These are phyloP conservation scores for Martes martes DNA, from an alignment of 2,113 vertebrate genomes.

Conservation along the genomic window DNA sequence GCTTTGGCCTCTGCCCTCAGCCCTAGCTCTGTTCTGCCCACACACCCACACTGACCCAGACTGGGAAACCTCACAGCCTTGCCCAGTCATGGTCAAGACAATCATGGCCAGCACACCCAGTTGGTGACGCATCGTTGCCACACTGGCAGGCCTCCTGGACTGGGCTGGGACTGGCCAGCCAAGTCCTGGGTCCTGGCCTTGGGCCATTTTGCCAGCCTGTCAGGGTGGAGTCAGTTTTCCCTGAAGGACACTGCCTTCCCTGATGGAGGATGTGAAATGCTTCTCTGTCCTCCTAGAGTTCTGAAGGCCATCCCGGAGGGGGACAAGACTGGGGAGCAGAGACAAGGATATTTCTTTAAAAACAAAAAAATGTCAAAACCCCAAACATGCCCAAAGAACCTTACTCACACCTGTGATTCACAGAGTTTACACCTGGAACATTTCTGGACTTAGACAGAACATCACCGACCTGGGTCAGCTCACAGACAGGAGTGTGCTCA, in stretches of 20 bases:
- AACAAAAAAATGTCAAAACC: background rate
- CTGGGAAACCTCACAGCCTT: background rate
- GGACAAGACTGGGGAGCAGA: background rate
- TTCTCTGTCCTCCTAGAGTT: background rate
- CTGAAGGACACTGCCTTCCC: background rate
- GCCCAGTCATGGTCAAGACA: slow-evolving; percentile 10
- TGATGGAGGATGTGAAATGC: background rate
- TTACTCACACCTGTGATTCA: background rate
- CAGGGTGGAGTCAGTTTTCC: slow-evolving; percentile 15
- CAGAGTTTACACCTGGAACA: background rate
- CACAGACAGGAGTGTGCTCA: background rate
- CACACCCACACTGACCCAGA: background rate
- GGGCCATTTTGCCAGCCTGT: background rate
- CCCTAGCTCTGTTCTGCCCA: background rate
- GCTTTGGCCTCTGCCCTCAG: background rate
- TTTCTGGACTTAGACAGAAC: background rate
- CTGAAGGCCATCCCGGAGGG: background rate
- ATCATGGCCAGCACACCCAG: background rate
- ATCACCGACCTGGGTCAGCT: background rate
- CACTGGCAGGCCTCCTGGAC: background rate
- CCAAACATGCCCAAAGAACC: background rate
- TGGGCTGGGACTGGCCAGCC: background rate
- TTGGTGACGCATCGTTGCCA: background rate
- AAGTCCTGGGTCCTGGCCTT: background rate
- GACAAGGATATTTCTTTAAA: background rate